These are phyloP conservation scores for Phrynocephalus forsythii DNA, from an alignment of 2,797 vertebrate species.

Conservation along the genomic window DNA sequence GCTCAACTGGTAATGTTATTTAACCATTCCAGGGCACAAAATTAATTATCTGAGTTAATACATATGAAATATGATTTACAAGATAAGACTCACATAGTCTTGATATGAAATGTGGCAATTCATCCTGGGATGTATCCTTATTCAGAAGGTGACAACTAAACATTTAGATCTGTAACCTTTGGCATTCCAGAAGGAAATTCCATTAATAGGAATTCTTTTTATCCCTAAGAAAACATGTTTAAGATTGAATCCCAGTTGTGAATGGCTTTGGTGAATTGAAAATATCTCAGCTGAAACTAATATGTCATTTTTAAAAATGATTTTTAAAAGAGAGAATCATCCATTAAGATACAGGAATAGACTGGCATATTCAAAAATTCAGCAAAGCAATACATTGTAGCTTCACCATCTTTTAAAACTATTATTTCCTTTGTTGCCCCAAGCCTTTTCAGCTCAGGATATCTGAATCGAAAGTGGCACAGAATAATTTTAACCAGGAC, in stretches of 20 bases:
- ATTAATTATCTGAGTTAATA: not conserved
- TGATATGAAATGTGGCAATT: not conserved
- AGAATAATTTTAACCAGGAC: constrained; percentile 41
- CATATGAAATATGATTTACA: not conserved
- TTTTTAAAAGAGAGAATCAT: not conserved
- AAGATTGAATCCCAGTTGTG: not conserved
- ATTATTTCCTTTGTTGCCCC: constrained; percentile 32
- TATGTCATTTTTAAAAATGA: constrained; percentile 9
- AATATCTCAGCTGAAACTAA: constrained; percentile 13
- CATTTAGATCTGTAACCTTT: not conserved
- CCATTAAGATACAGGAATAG: constrained; percentile 18
- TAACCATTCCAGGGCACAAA: not conserved
- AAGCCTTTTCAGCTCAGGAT: constrained; percentile 47
- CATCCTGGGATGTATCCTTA: not conserved
- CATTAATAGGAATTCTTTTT: not conserved
- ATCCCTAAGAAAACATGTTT: not conserved
- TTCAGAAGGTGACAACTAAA: not conserved
- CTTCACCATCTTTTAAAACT: constrained; percentile 27
- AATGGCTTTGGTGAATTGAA: not conserved
- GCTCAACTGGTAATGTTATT: not conserved
- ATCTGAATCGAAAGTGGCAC: constrained; percentile 41
- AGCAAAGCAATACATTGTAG: not conserved
- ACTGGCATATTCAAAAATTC: not conserved
- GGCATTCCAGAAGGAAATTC: not conserved
- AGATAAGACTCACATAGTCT: not conserved